Evolutionary conservation across 2,113 vertebrate genomes (phyloP), one percentile per base, ranked within the genome.

Genomic region (Muntiacus reevesi): DNA sequence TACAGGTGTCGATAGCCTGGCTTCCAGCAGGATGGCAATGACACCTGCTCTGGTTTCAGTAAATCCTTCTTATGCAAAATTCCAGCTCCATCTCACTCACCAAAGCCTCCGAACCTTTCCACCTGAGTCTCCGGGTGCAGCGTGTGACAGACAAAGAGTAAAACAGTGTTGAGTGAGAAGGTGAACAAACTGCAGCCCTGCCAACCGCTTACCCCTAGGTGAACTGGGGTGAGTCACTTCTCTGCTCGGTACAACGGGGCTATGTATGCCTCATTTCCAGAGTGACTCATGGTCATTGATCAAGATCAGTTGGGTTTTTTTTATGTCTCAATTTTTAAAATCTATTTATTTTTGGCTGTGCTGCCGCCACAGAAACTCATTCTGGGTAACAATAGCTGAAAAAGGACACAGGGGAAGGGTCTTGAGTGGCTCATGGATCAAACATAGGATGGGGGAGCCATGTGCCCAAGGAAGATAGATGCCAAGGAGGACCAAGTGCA

Each of bases 11-110:
- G 0, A 43, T 12, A 83, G 50, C 40, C 55, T 74, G 50, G 33
- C 86, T 91, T 93, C 87, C 83, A 95, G n/a, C 5, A 74, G 60
- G 57, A 27, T 33, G 36, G 11, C 15, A 11, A 54, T 54, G 40
- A 57, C 87, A 87, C 43, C 86, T 81, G 96, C 83, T 52, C 50
- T 95, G 52, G 50, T 93, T 96, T 96, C 30, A 1, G 64, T 57
- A 97, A 92, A 85, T 97, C 84, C 81, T 89, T 55, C 25, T 92
- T 95, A 97, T 50, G 94, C 79, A 97, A 97, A 98, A 94, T 79
- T n/a, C 40, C 59, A 59, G 45, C 40, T 84, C 92, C 6, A 11
- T 59, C 74, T 67, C 45, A 9, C 40, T 40, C 88, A 86, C 27
- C 71, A 71, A 94, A 92, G 54, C 67, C 43, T 43, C 45, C 78